phyloP scores from a whole-genome alignment of 2,888 invertebrate genomes.

The Leptopilina drosophilae region DNA sequence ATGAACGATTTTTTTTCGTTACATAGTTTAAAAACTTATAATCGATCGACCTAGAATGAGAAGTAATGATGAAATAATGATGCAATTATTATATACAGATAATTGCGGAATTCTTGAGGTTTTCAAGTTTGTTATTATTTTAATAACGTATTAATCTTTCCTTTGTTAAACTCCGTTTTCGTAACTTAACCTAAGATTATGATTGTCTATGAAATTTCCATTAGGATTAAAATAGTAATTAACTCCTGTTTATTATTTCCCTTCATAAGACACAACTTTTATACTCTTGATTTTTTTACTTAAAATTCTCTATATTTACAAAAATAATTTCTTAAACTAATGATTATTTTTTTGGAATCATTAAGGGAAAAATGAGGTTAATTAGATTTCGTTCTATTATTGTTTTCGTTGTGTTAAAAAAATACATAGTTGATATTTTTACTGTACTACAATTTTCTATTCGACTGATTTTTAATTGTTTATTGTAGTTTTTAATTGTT shows the following conservation, averaged over 20 bases:
- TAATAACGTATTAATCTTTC: slow-evolving; percentile 14
- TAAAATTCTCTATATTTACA: too few relatives aligned
- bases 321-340: too few relatives aligned
- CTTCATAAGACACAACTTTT: too few relatives aligned
- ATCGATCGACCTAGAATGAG: slow-evolving; percentile 12
- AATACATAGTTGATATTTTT: too few relatives aligned
- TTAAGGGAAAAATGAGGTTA: too few relatives aligned
- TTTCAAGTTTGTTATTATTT: slow-evolving; percentile 17
- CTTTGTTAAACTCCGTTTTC: not conserved
- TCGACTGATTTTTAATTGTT: too few relatives aligned
- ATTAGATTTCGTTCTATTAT: too few relatives aligned
- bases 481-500: too few relatives aligned
- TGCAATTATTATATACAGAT: slow-evolving; percentile 11
- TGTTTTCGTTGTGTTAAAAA: too few relatives aligned
- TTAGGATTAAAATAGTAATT: not conserved
- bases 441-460: too few relatives aligned
- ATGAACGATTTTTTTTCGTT: not conserved
- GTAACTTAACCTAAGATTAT: slow-evolving; percentile 13
- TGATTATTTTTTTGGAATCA: not conserved
- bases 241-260: too few relatives aligned
- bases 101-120: slow-evolving; percentile 14
- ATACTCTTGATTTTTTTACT: too few relatives aligned
- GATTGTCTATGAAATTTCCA: not conserved
- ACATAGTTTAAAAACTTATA: slow-evolving; percentile 13
- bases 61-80: slow-evolving; percentile 6